These are phyloP conservation scores for Drosophila serrata DNA, from an alignment of 1,140 invertebrate genomes.

Conservation along the genomic window DNA sequence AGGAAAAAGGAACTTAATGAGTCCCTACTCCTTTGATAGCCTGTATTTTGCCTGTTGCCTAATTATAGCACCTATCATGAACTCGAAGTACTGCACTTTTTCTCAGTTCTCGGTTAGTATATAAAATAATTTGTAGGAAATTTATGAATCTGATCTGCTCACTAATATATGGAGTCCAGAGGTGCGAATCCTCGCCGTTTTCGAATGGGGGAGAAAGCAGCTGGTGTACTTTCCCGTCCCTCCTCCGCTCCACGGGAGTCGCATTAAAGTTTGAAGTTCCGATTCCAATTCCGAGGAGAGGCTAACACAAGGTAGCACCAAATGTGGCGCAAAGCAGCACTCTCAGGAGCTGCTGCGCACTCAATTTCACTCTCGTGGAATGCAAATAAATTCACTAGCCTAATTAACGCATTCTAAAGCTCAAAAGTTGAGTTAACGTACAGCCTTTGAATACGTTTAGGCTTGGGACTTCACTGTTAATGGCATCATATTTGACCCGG, in stretches of 20 bases:
- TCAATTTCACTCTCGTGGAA: conserved; percentile 33
- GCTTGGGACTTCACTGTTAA: background rate
- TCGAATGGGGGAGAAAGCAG: background rate
- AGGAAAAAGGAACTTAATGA: conserved; percentile 3
- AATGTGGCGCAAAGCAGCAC: conserved; percentile 30
- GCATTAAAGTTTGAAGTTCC: conserved; percentile 23
- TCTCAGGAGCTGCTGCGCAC: conserved; percentile 46
- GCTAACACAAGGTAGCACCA: conserved; percentile 29
- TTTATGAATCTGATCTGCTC: background rate
- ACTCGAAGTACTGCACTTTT: background rate
- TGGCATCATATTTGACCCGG: background rate
- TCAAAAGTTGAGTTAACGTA: background rate
- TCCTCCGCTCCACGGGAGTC: background rate
- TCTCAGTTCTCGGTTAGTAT: background rate
- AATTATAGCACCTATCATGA: conserved; percentile 1
- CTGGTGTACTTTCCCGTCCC: background rate
- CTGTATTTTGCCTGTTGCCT: background rate
- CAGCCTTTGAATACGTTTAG: background rate
- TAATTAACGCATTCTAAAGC: conserved; percentile 21
- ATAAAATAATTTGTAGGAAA: background rate
- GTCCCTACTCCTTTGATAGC: background rate
- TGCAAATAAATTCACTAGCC: conserved; percentile 26
- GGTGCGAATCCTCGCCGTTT: background rate
- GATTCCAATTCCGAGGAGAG: conserved; percentile 13
- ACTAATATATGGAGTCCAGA: background rate